Evolutionary conservation across 2,113 vertebrate genomes (phyloP).

Genomic region (Zosterops borbonicus): DNA sequence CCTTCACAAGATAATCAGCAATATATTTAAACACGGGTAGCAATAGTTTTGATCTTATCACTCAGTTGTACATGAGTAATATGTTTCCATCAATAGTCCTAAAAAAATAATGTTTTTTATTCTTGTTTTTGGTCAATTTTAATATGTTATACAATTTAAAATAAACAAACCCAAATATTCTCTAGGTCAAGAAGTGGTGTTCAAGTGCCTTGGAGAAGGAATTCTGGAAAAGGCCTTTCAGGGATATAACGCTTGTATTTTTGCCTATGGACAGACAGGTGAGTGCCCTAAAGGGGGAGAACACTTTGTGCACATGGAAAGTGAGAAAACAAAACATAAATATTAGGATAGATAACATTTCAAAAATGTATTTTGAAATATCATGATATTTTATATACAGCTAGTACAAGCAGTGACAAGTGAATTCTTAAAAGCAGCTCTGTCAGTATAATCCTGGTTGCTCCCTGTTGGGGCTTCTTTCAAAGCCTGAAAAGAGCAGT

Average conservation of each 20-base stretch:
- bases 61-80: neutral
- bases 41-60: neutral
- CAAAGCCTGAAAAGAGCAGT: neutral
- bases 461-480: neutral
- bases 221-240: constrained; percentile 99
- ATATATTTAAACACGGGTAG: neutral
- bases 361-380: neutral
- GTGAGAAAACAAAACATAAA: neutral
- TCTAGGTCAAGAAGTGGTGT: constrained; percentile 97
- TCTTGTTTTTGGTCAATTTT: neutral
- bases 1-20: neutral
- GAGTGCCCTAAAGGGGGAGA: neutral
- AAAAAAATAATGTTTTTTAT: neutral
- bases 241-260: constrained; percentile 99
- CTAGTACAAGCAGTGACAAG: neutral
- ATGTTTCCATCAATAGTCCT: neutral
- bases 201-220: constrained; percentile 98
- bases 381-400: neutral
- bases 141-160: neutral
- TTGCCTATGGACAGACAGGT: constrained; percentile 99
- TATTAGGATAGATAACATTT: neutral
- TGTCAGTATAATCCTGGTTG: neutral
- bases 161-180: constrained; percentile 47
- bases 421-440: neutral
- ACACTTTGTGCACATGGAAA: neutral